phyloP scores from a whole-genome alignment of 2,113 vertebrate species.

The Dolichallabes microphthalmus region DNA sequence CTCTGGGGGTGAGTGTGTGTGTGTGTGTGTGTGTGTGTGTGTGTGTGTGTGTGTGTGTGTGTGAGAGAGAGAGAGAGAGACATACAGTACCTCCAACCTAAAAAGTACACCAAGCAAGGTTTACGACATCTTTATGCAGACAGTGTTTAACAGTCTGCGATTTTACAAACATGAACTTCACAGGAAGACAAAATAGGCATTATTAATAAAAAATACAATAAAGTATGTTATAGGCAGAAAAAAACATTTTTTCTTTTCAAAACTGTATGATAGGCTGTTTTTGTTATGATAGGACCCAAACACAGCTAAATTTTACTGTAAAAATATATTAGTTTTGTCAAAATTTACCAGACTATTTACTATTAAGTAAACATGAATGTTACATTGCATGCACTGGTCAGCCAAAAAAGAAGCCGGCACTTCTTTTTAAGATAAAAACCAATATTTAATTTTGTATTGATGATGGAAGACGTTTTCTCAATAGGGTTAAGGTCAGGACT shows the following conservation, averaged over 20 bases:
- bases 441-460: too few species aligned
- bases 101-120: not conserved
- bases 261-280: not conserved
- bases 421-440: too few species aligned
- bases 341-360: not conserved
- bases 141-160: not conserved
- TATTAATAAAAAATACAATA: not conserved
- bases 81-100: too few species aligned
- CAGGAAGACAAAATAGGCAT: not conserved
- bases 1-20: slow-evolving; percentile 24
- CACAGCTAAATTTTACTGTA: too few species aligned
- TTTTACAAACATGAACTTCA: not conserved
- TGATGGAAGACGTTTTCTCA: too few species aligned
- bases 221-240: not conserved
- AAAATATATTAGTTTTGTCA: not conserved
- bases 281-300: not conserved
- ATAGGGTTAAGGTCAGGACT: too few species aligned
- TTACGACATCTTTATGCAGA: not conserved
- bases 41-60: not conserved
- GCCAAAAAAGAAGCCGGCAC: too few species aligned
- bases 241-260: too few species aligned
- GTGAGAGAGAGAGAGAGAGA: too few species aligned
- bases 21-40: not conserved
- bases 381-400: too few species aligned
- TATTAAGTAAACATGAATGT: not conserved